Conservation (phyloP, 1,140 invertebrate species). For the Drosophila arizonae region DNA sequence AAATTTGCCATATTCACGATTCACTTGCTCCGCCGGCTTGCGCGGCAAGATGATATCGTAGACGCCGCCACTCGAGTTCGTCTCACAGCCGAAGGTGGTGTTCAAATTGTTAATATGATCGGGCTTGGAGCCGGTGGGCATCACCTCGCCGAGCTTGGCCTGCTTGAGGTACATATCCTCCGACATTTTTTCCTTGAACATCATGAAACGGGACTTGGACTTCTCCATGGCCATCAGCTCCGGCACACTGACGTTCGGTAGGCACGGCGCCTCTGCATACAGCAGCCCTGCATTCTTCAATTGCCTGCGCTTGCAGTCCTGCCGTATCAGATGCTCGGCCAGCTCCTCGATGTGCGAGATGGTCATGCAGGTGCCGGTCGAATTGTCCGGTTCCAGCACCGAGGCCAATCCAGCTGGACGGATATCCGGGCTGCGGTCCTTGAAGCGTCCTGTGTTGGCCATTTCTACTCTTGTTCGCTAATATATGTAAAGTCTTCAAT, state of each 20-base stretch:
- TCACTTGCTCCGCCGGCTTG: slow-evolving; percentile 57
- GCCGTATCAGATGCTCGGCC: slow-evolving; percentile 42
- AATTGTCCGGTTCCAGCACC: neutral
- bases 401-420: slow-evolving; percentile 43
- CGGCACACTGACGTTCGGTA: slow-evolving; percentile 25
- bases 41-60: slow-evolving; percentile 60
- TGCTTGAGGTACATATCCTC: slow-evolving; percentile 69
- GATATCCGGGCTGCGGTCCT: slow-evolving; percentile 44
- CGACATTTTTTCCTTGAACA: slow-evolving; percentile 68
- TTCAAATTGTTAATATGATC: slow-evolving; percentile 60
- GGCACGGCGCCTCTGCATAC: slow-evolving; percentile 21
- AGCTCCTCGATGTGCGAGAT: slow-evolving; percentile 46
- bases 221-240: slow-evolving; percentile 54
- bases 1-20: slow-evolving; percentile 47
- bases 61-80: neutral
- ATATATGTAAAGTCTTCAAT: neutral
- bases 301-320: slow-evolving; percentile 29
- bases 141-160: slow-evolving; percentile 45
- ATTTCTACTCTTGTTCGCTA: slow-evolving; percentile 14
- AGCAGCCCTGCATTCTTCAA: neutral
- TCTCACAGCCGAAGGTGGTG: slow-evolving; percentile 51
- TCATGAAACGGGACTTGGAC: slow-evolving; percentile 62
- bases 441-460: slow-evolving; percentile 40
- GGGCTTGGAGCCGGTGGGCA: slow-evolving; percentile 56
- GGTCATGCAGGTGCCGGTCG: slow-evolving; percentile 16